Percentiles rank a stretch among this genome's conserved stretches.
Evolutionary conservation across 2,888 invertebrate species (phyloP).

Genomic region (Sisyra terminalis): DNA sequence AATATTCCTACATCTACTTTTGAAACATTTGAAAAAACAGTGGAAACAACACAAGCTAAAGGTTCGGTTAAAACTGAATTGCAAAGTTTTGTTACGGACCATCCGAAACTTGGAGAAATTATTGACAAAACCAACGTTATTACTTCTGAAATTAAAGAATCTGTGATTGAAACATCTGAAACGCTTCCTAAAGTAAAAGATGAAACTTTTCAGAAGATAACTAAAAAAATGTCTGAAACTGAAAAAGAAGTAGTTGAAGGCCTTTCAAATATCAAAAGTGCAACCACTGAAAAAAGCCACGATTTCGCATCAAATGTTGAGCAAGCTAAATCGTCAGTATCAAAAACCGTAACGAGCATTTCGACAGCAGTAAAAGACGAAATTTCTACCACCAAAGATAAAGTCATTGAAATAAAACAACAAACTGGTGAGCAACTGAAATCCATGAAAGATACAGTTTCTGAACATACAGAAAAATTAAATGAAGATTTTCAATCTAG

Average conservation of each 20-base stretch:
- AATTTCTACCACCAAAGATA: neutral
- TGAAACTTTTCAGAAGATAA: neutral
- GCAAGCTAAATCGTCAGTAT: neutral
- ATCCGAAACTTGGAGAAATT: constrained; percentile 8
- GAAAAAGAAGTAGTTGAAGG: constrained; percentile 1
- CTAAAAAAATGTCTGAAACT: neutral
- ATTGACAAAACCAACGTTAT: constrained; percentile 7
- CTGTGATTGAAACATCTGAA: neutral
- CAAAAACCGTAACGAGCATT: neutral
- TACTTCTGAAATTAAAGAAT: constrained; percentile 6
- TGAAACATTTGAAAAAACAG: neutral
- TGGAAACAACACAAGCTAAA: neutral
- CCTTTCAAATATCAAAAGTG: neutral
- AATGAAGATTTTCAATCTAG: neutral
- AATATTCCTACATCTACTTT: too few relatives aligned
- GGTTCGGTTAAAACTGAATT: too few relatives aligned
- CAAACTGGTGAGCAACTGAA: constrained; percentile 1
- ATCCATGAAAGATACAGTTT: constrained; percentile 6
- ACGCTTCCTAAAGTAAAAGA: neutral
- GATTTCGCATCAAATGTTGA: neutral
- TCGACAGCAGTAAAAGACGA: constrained; percentile 6
- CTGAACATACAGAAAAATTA: neutral
- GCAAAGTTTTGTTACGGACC: neutral
- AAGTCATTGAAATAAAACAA: constrained; percentile 3
- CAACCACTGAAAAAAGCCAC: neutral